phyloP scores from a whole-genome alignment of 2,797 vertebrate species.

The Champsocephalus gunnari region DNA sequence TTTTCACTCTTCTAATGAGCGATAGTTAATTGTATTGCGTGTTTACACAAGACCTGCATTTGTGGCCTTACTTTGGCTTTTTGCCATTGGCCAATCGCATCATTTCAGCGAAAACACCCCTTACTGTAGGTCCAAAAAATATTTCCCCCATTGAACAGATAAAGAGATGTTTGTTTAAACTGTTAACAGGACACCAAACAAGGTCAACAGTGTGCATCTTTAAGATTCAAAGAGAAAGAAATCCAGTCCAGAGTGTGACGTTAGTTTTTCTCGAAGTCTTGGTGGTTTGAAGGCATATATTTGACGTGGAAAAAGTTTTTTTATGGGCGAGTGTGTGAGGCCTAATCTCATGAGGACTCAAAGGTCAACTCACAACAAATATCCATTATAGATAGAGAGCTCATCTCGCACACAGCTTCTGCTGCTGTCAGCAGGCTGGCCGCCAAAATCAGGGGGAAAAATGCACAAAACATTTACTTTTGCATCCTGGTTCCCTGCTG shows the following conservation, averaged over 20 bases:
- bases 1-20: not conserved
- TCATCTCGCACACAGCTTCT: slow-evolving; percentile 63
- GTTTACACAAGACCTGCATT: too few species aligned
- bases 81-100: too few species aligned
- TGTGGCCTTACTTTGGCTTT: too few species aligned
- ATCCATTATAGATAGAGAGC: slow-evolving; percentile 56
- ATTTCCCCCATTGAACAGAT: too few species aligned
- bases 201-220: too few species aligned
- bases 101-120: too few species aligned
- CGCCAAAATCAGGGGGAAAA: slow-evolving; percentile 44
- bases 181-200: too few species aligned
- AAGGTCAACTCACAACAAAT: slow-evolving; percentile 47
- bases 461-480: slow-evolving; percentile 36
- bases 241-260: not conserved
- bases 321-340: not conserved
- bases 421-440: slow-evolving; percentile 50
- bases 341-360: slow-evolving; percentile 51
- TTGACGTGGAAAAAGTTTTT: slow-evolving; percentile 17
- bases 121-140: too few species aligned
- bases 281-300: slow-evolving; percentile 16
- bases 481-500: slow-evolving; percentile 21
- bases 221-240: not conserved
- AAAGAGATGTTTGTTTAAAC: too few species aligned
- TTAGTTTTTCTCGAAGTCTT: not conserved
- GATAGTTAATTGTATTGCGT: not conserved